Base-by-base conservation (phyloP, 2,888 invertebrate genomes). In the Dioctria linearis region DNA sequence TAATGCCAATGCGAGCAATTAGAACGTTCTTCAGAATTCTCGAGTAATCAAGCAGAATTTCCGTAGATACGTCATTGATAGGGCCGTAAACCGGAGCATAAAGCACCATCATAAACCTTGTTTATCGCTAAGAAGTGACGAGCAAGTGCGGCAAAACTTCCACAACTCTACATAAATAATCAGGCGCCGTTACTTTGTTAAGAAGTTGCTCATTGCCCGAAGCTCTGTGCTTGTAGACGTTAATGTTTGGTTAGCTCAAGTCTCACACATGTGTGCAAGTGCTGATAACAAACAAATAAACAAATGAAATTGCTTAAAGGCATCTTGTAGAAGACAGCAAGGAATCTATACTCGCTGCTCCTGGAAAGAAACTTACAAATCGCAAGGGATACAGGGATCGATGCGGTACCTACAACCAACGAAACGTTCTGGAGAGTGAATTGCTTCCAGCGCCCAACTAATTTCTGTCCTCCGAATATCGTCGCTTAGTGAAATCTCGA, bases 51-150 rank as follows among this genome's bases (percentile, higher is more conserved):
- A n/a, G n/a, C 39, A 51, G 8, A 6, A 54, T 54, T 71, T 71
- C 71, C 40, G 71, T 37, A 71, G 71, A 71, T 54, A 25, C 51
- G 54, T 54, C 71, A 71, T 71, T 71, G 71, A 71, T 71, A 54
- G 37, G 25, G 71, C 25, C 43, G 39, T 54, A 46, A 40, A 71
- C 71, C 9, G 37, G 54, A 46, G 3, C 51, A 63, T 5, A 46
- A 46, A 46, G 46, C 37, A 71, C 25, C 39, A 39, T 37, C 54
- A 71, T 51, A 39, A 71, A 51, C 39, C 39, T 37, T 43, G 49
- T 49, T 71, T 71, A 71, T 71, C 39, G 39, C 54, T 9, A n/a
- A n/a, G 39, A 54, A 49, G 40, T 5, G 37, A 11, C 37, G 3
- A 11, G 25, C 46, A 9, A 40, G 54, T 8, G 39, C 54, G 37